phyloP scores from a whole-genome alignment of 2,888 invertebrate species.

The Cerastis leucographa region DNA sequence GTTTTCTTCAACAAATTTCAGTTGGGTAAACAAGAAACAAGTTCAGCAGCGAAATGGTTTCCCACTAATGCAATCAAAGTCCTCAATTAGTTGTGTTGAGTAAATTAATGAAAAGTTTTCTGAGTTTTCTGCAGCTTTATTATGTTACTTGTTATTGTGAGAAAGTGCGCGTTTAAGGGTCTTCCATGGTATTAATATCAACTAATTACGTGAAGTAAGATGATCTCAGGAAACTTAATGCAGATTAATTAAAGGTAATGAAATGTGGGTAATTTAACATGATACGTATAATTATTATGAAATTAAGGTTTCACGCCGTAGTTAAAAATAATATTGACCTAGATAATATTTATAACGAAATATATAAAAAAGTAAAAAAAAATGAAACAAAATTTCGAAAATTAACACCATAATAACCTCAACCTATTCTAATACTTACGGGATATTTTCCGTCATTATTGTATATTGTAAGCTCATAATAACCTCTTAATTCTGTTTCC shows the following conservation, averaged over 20 bases:
- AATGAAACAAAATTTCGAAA: not conserved
- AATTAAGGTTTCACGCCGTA: not conserved
- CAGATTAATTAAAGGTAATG: conserved; percentile 24
- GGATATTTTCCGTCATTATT: too few species aligned
- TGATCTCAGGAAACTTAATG: conserved; percentile 4
- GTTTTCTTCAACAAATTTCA: conserved; percentile 83
- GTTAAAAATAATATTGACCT: not conserved
- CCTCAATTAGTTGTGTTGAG: conserved; percentile 55
- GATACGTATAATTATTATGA: not conserved
- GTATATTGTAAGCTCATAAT: too few species aligned
- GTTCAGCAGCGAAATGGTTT: conserved; percentile 54
- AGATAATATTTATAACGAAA: not conserved
- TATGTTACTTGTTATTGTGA: conserved; percentile 1
- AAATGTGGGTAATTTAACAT: conserved; percentile 15
- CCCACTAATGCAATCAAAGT: conserved; percentile 55
- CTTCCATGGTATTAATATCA: conserved; percentile 1
- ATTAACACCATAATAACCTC: not conserved
- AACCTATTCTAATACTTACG: too few species aligned
- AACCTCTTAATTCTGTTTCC: not conserved
- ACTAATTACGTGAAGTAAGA: conserved; percentile 2
- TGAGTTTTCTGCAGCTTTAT: conserved; percentile 3
- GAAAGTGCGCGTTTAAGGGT: not conserved
- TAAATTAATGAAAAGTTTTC: conserved; percentile 35
- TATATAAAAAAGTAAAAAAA: not conserved
- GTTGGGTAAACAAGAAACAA: conserved; percentile 76